Conservation (phyloP, 2,888 invertebrate genomes). For the Augochlorella aurata region DNA sequence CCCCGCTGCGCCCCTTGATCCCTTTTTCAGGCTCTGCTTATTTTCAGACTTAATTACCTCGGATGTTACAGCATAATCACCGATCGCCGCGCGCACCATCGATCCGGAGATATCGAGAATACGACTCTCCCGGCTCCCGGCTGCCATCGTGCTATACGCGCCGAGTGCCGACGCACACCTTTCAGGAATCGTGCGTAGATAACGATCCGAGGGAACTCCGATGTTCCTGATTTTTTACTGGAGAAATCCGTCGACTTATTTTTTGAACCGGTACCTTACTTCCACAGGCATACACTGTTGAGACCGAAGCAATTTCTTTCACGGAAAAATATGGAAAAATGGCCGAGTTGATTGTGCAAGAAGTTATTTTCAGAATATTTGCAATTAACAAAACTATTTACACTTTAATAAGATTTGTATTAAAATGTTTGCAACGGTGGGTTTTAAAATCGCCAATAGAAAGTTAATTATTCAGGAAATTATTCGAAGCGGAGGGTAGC, state of each 20-base stretch:
- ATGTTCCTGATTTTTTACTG: neutral
- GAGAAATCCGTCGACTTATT: neutral
- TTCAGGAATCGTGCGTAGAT: neutral
- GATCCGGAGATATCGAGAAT: constrained; percentile 53
- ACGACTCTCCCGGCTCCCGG: neutral
- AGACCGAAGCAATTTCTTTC: neutral
- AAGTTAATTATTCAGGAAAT: constrained; percentile 23
- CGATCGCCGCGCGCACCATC: constrained; percentile 43
- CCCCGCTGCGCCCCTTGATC: constrained; percentile 53
- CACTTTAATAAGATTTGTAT: neutral
- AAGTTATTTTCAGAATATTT: too few species aligned
- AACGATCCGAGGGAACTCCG: neutral
- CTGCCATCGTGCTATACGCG: neutral
- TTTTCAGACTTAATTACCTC: constrained; percentile 65
- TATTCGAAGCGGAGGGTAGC: neutral
- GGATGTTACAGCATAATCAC: constrained; percentile 64
- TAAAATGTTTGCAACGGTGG: neutral
- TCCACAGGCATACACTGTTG: neutral
- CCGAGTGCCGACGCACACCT: constrained; percentile 41
- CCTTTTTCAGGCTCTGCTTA: constrained; percentile 49
- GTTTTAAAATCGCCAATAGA: neutral
- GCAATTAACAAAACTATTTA: too few species aligned
- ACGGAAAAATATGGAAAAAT: neutral
- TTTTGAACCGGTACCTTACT: neutral
- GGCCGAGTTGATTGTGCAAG: neutral